Evolutionary conservation across 1,140 invertebrate species (phyloP).

Genomic region (Trichomalopsis sarcophagae): DNA sequence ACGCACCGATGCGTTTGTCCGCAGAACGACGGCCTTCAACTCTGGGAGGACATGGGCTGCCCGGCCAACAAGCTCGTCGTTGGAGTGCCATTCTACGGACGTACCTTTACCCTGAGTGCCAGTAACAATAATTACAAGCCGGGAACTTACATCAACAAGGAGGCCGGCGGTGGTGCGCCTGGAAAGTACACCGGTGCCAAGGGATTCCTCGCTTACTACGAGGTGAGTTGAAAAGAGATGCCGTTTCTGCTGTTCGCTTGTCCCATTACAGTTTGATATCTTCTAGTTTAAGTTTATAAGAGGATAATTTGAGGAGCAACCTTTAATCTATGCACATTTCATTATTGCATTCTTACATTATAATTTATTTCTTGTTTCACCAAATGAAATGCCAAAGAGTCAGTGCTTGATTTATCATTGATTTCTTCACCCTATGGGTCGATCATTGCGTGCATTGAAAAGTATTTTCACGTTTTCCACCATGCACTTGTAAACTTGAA

Average conservation of each 20-base stretch:
- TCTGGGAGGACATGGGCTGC: slow-evolving; percentile 92
- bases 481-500: too few species aligned
- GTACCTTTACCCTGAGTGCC: slow-evolving; percentile 85
- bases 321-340: too few species aligned
- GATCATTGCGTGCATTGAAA: neutral
- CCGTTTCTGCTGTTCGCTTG: too few species aligned
- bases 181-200: slow-evolving; percentile 90
- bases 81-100: slow-evolving; percentile 90
- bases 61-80: slow-evolving; percentile 91
- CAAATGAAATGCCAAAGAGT: too few species aligned
- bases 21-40: slow-evolving; percentile 87
- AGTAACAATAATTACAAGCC: slow-evolving; percentile 89
- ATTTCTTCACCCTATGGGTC: too few species aligned
- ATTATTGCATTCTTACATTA: too few species aligned
- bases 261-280: too few species aligned
- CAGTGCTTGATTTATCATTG: too few species aligned
- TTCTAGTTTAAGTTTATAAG: too few species aligned
- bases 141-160: slow-evolving; percentile 91
- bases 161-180: slow-evolving; percentile 88
- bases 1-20: neutral
- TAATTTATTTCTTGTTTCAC: too few species aligned
- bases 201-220: slow-evolving; percentile 92
- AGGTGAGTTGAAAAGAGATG: slow-evolving; percentile 74
- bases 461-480: neutral
- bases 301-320: too few species aligned